These are phyloP conservation scores for Ramphastos sulfuratus DNA, from an alignment of 2,113 vertebrate species.

Conservation along the genomic window DNA sequence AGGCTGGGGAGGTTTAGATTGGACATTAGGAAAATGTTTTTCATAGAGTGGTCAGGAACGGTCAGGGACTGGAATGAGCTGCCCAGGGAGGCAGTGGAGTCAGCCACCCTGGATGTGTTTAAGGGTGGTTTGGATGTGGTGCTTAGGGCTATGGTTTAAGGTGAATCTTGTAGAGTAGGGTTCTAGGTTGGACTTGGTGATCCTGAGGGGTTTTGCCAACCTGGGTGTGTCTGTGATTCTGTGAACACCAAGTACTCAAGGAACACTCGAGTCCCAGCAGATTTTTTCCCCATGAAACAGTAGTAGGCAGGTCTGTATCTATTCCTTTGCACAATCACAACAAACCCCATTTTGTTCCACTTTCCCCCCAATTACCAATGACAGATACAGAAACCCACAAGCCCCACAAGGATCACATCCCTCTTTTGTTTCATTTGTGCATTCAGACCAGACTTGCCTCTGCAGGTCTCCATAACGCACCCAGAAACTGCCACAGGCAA, in stretches of 20 bases:
- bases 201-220: no score
- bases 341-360: neutral
- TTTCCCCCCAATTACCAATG: neutral
- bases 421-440: neutral
- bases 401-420: neutral
- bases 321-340: neutral
- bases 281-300: neutral
- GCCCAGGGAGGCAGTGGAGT: no score
- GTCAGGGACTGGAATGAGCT: no score
- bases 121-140: no score
- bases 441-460: neutral
- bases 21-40: no score
- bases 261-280: neutral
- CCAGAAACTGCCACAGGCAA: neutral
- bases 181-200: no score
- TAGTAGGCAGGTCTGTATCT: neutral
- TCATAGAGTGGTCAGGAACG: no score
- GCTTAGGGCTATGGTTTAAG: no score
- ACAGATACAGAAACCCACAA: neutral
- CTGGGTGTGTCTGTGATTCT: no score
- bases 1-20: no score
- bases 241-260: neutral
- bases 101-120: no score
- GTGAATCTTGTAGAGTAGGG: no score
- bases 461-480: neutral